Percentiles rank a stretch among this genome's conserved stretches.
Conservation (phyloP, 2,888 invertebrate genomes). For the Pediacus dermestoides region DNA sequence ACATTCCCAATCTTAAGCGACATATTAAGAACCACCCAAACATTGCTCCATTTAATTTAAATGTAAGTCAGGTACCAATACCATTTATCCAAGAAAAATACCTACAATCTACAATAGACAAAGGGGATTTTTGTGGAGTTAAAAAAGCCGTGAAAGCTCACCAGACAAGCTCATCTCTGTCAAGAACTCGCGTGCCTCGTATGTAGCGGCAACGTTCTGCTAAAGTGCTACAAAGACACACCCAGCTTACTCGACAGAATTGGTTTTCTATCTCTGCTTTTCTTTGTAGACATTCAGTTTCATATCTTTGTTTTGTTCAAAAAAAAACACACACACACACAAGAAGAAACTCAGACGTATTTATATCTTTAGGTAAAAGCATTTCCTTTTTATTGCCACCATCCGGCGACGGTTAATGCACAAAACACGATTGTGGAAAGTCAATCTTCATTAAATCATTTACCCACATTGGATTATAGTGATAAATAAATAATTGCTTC, state of each 20-base stretch:
- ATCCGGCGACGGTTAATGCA: constrained; percentile 1
- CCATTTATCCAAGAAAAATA: constrained; percentile 3
- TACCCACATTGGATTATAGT: too few species aligned
- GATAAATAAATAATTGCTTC: too few species aligned
- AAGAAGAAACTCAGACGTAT: constrained; percentile 26
- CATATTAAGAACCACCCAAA: too few species aligned
- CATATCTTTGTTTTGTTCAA: constrained; percentile 33
- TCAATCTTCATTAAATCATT: too few species aligned
- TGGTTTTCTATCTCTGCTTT: constrained; percentile 36
- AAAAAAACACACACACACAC: background rate
- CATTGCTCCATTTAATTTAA: background rate
- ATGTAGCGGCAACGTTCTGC: constrained; percentile 28
- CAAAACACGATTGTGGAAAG: too few species aligned
- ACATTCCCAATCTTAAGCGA: too few species aligned
- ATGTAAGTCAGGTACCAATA: background rate
- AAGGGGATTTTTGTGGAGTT: constrained; percentile 21
- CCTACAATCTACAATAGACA: constrained; percentile 19
- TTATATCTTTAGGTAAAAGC: constrained; percentile 30
- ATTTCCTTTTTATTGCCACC: constrained; percentile 16
- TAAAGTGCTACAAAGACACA: constrained; percentile 40
- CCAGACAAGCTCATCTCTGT: constrained; percentile 32
- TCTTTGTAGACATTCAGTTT: constrained; percentile 25
- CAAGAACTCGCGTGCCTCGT: constrained; percentile 33
- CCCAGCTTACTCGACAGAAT: constrained; percentile 44
- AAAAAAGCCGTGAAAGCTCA: constrained; percentile 30